Evolutionary conservation across 1,140 invertebrate species (phyloP).

Genomic region (Bombus picipes): DNA sequence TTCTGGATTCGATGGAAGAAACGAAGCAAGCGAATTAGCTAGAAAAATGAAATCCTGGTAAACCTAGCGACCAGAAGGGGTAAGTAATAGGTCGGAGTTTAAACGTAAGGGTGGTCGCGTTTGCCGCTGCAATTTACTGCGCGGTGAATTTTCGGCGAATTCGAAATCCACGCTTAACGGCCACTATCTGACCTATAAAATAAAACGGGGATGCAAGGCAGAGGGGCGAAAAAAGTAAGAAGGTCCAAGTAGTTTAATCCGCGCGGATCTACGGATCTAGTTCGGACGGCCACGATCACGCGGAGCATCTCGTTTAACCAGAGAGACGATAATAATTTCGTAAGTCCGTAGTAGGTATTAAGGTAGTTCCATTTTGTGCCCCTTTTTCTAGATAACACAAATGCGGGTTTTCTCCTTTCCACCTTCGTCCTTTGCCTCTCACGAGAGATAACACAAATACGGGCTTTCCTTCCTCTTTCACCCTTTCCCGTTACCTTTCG

Average conservation of each 20-base stretch:
- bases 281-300: constrained; percentile 19
- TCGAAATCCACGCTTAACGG: constrained; percentile 22
- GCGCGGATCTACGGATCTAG: constrained; percentile 21
- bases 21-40: background rate
- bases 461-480: constrained; percentile 34
- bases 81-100: background rate
- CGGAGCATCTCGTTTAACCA: constrained; percentile 46
- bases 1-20: background rate
- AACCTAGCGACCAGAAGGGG: background rate
- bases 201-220: background rate
- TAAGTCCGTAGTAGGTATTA: constrained; percentile 56
- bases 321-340: constrained; percentile 62
- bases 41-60: background rate
- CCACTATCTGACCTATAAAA: constrained; percentile 31
- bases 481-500: background rate
- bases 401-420: constrained; percentile 26
- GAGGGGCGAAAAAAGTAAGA: constrained; percentile 25
- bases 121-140: background rate
- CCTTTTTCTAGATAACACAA: constrained; percentile 60
- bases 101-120: background rate
- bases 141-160: constrained; percentile 33
- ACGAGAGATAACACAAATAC: constrained; percentile 69
- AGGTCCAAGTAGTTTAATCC: constrained; percentile 39
- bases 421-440: background rate
- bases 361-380: constrained; percentile 55